Base-by-base conservation (phyloP, 2,113 vertebrate genomes). In the Podarcis raffonei region DNA sequence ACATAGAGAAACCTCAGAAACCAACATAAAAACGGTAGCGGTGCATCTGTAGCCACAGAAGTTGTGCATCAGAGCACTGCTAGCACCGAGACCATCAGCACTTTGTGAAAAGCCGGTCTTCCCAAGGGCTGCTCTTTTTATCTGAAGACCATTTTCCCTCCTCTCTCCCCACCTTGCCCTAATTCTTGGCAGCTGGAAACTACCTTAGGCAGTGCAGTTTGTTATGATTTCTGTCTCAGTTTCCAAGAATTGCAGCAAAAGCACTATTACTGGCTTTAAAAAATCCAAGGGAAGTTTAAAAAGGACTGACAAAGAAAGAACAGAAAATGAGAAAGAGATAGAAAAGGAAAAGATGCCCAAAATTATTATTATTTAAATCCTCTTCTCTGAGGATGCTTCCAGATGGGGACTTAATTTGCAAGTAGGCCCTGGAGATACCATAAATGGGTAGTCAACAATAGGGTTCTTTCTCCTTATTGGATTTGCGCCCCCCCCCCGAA, bases 191-290 rank as follows among this genome's bases (percentile, higher is more conserved):
- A 94, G 88, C 89, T 91, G 94, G 85, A 88, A 94, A 83, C 81
- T 94, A 92, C 90, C 91, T 91, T 89, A 91, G 91, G 93, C 82
- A 85, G 91, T 87, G 89, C 92, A 91, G 87, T 93, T 94, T 89
- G 87, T 89, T 88, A 92, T 93, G 88, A 94, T 93, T 94, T 94
- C 91, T 94, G 94, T 95, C 96, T 96, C 95, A 96, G 96, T 91
- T 95, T 96, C 94, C 92, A 96, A 95, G 92, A 95, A 93, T 0
- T 95, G 92, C 94, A 96, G 96, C 93, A 92, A 92, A 94, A 93
- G 81, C 89, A 93, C 72, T 94, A 95, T 93, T 93, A 93, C 91
- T 91, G 87, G 81, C 87, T 86, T 90, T 90, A 77, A 92, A 87
- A 76, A 83, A 83, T 90, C 89, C 83, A 88, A 77, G 87, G 87